phyloP scores from a whole-genome alignment of 2,113 vertebrate species.

The Lagopus muta region DNA sequence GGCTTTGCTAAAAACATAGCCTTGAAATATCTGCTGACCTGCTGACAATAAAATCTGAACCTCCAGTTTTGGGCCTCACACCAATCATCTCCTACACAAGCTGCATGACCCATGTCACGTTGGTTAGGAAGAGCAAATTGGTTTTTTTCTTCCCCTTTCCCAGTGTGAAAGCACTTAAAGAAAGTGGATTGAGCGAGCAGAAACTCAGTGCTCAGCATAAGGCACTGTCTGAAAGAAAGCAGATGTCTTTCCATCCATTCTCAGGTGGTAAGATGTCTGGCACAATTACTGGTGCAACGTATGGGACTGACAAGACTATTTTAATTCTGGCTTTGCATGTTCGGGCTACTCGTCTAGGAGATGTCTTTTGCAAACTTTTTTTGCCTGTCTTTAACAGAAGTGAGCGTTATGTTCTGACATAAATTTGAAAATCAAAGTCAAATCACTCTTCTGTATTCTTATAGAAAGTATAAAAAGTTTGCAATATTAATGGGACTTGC shows the following conservation, averaged over 20 bases:
- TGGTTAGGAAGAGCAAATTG: background rate
- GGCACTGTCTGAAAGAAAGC: constrained; percentile 53
- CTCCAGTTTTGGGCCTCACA: background rate
- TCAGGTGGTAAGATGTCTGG: constrained; percentile 45
- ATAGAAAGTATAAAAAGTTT: background rate
- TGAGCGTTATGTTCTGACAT: background rate
- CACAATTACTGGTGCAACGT: background rate
- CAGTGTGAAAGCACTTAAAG: constrained; percentile 26
- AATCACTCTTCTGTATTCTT: background rate
- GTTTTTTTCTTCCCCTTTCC: background rate
- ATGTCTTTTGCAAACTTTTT: background rate
- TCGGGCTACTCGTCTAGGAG: background rate
- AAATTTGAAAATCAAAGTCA: background rate
- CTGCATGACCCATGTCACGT: background rate
- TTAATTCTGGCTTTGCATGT: constrained; percentile 7
- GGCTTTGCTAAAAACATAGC: background rate
- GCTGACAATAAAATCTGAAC: background rate
- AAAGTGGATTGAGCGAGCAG: background rate
- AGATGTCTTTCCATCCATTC: constrained; percentile 28
- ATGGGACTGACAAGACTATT: background rate
- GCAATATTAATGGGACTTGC: background rate
- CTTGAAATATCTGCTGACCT: background rate
- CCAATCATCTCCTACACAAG: background rate
- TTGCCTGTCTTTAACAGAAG: background rate
- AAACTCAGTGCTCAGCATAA: background rate